phyloP scores from a whole-genome alignment of 2,113 vertebrate genomes.

The Prolemur simus region DNA sequence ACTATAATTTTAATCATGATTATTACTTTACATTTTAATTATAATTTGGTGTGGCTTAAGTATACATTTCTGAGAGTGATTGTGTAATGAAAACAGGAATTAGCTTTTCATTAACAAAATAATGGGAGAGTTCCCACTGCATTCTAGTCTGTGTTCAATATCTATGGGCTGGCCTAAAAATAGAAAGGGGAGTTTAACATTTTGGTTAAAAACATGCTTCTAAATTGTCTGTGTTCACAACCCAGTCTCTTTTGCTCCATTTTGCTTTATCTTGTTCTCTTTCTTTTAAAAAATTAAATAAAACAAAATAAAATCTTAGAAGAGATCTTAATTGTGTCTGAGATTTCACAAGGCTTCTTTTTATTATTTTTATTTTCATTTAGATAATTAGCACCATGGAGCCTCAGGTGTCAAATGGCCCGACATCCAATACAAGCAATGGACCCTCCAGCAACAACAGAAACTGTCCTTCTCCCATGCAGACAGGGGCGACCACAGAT shows the following conservation, averaged over 20 bases:
- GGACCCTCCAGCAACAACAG: slow-evolving; percentile 98
- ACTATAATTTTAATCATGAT: slow-evolving; percentile 89
- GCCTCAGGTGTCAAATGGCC: slow-evolving; percentile 99
- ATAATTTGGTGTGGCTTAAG: slow-evolving; percentile 87
- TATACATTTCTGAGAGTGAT: slow-evolving; percentile 87
- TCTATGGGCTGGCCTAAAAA: slow-evolving; percentile 85
- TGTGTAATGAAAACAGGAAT: slow-evolving; percentile 87
- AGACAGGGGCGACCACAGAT: slow-evolving; percentile 96
- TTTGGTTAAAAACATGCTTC: slow-evolving; percentile 81
- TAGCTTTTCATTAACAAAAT: slow-evolving; percentile 86
- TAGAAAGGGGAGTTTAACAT: slow-evolving; percentile 85
- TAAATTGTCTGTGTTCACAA: slow-evolving; percentile 84
- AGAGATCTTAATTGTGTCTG: slow-evolving; percentile 77
- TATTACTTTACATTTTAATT: slow-evolving; percentile 90
- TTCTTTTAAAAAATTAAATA: slow-evolving; percentile 53
- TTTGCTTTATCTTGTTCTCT: slow-evolving; percentile 67
- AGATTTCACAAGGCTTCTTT: slow-evolving; percentile 73
- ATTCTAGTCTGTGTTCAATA: slow-evolving; percentile 86
- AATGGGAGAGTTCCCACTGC: slow-evolving; percentile 80
- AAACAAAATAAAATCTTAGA: slow-evolving; percentile 64
- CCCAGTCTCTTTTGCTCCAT: slow-evolving; percentile 59
- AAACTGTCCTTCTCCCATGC: slow-evolving; percentile 99
- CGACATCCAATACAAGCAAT: slow-evolving; percentile 97
- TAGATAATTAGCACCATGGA: slow-evolving; percentile 99
- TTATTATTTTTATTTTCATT: slow-evolving; percentile 72